Evolutionary conservation across 2,888 invertebrate species (phyloP).

Genomic region (Caenorhabditis drosophilae): DNA sequence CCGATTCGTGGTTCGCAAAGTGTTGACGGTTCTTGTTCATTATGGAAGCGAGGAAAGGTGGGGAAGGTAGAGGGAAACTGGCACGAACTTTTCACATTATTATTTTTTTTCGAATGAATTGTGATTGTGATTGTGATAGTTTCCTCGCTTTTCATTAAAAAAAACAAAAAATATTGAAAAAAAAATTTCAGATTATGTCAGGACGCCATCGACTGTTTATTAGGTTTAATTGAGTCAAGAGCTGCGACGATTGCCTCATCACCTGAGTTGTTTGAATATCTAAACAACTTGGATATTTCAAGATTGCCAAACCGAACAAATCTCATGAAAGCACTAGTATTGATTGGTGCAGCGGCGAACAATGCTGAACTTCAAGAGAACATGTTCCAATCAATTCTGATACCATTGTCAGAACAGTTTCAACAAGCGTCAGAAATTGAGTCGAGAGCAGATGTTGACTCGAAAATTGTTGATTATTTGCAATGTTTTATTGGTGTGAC

Average conservation of each 20-base stretch:
- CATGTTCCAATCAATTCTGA: conserved; percentile 59
- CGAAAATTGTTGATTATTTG: conserved; percentile 78
- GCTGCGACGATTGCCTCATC: conserved; percentile 41
- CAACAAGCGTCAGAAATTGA: conserved; percentile 10
- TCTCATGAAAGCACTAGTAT: conserved; percentile 79
- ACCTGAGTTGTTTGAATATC: conserved; percentile 37
- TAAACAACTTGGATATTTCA: conserved; percentile 34
- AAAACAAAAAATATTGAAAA: neutral
- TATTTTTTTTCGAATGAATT: neutral
- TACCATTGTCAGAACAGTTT: conserved; percentile 51
- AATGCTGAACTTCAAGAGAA: conserved; percentile 46
- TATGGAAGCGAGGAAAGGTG: conserved; percentile 55
- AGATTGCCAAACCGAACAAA: conserved; percentile 72
- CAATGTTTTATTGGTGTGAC: conserved; percentile 76
- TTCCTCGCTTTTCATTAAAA: neutral
- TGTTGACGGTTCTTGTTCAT: conserved; percentile 74
- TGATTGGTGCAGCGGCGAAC: conserved; percentile 68
- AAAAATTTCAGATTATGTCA: conserved; percentile 32
- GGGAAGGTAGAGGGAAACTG: no score
- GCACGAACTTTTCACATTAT: neutral
- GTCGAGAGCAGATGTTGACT: conserved; percentile 28
- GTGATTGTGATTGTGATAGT: neutral
- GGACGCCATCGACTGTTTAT: conserved; percentile 72
- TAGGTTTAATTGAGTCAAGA: conserved; percentile 72
- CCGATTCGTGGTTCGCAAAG: conserved; percentile 76